Evolutionary conservation across 2,888 invertebrate species (phyloP).

Genomic region (Flexamia atlantica): DNA sequence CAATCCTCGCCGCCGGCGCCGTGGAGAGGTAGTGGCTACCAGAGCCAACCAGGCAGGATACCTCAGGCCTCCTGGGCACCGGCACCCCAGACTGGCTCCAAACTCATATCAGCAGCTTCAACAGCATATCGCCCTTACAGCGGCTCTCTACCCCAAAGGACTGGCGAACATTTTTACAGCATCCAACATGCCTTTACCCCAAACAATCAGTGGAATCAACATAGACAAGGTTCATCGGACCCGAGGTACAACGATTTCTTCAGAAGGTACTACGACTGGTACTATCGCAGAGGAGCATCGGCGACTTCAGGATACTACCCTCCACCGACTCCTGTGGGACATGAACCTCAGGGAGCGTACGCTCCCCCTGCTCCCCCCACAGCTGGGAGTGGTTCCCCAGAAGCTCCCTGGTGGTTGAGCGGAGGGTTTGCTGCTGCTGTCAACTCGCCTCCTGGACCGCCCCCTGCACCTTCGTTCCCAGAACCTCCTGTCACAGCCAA

Average conservation of each 20-base stretch:
- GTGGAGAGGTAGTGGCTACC: neutral
- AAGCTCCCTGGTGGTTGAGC: neutral
- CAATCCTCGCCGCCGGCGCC: neutral
- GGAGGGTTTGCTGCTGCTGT: neutral
- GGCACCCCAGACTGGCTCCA: neutral
- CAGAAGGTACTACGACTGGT: slow-evolving; percentile 15
- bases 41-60: neutral
- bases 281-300: neutral
- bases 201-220: neutral
- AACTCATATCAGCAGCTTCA: neutral
- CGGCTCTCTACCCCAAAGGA: neutral
- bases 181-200: neutral
- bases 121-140: neutral
- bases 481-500: neutral
- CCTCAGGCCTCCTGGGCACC: neutral
- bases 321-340: neutral
- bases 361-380: neutral
- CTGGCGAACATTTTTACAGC: neutral
- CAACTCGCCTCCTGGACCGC: neutral
- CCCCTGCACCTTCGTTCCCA: too few relatives aligned
- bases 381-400: neutral
- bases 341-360: neutral
- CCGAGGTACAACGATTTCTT: neutral
- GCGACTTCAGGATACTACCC: neutral
- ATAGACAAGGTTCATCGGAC: neutral